Evolutionary conservation across 2,797 vertebrate genomes (phyloP).

Genomic region (Alca torda): DNA sequence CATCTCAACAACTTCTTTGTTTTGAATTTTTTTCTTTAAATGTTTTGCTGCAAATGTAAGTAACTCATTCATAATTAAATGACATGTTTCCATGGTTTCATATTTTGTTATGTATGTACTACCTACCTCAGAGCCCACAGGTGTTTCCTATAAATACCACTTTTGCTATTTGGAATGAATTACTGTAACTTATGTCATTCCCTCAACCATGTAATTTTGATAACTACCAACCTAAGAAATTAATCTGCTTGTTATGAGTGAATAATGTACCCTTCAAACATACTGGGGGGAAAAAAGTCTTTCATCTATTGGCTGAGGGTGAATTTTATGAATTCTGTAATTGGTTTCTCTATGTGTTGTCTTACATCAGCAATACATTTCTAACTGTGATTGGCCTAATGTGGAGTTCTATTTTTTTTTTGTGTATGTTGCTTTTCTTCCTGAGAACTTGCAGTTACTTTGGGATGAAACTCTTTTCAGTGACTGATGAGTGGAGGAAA

Average conservation of each 20-base stretch:
- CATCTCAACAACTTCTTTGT: not conserved
- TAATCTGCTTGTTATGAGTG: not conserved
- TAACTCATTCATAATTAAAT: not conserved
- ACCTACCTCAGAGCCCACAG: not conserved
- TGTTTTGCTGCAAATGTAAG: not conserved
- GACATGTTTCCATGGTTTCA: not conserved
- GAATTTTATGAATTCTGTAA: not conserved
- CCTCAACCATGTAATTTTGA: not conserved
- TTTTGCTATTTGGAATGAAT: not conserved
- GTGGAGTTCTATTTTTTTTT: not conserved
- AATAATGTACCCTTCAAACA: not conserved
- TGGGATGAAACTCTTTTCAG: not conserved
- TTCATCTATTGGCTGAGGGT: not conserved
- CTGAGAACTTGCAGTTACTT: not conserved
- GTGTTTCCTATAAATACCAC: not conserved
- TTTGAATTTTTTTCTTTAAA: not conserved
- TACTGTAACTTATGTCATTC: not conserved
- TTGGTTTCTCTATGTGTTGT: not conserved
- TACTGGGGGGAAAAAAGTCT: not conserved
- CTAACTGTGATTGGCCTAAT: not conserved
- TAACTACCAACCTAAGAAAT: not conserved
- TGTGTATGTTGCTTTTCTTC: not conserved
- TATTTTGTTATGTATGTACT: not conserved
- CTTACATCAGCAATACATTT: not conserved
- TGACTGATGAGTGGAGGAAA: constrained; percentile 1